Evolutionary conservation across 2,113 vertebrate species (phyloP).

Genomic region (Promerops cafer): DNA sequence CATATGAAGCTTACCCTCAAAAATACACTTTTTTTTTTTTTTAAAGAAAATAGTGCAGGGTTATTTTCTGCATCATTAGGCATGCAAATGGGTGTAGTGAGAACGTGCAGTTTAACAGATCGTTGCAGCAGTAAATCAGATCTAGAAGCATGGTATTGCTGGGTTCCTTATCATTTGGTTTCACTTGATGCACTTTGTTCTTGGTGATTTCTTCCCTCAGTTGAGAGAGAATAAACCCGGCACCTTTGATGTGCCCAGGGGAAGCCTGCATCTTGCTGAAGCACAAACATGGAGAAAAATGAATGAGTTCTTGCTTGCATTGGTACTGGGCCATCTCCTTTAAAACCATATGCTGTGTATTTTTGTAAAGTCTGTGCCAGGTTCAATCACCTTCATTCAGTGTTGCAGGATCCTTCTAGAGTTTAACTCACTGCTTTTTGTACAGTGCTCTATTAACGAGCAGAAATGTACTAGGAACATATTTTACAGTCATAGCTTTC

Average conservation of each 20-base stretch:
- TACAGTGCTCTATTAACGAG: not conserved
- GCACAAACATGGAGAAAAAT: constrained; percentile 40
- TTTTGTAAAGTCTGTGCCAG: constrained; percentile 37
- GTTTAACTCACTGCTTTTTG: not conserved
- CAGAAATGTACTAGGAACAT: not conserved
- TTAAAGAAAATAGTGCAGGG: not conserved
- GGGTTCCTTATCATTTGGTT: constrained; percentile 13
- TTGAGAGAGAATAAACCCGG: not conserved
- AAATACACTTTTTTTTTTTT: not conserved
- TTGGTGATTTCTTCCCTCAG: not conserved
- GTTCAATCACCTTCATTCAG: constrained; percentile 46
- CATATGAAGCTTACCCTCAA: not conserved
- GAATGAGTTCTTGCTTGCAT: constrained; percentile 43
- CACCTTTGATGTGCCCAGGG: constrained; percentile 32
- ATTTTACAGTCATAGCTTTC: constrained; percentile 2
- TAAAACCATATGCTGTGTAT: constrained; percentile 45
- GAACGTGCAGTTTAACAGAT: constrained; percentile 48
- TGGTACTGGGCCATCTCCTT: constrained; percentile 45
- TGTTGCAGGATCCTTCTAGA: constrained; percentile 16
- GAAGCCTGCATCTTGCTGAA: constrained; percentile 26
- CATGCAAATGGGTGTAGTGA: constrained; percentile 49
- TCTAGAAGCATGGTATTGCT: not conserved
- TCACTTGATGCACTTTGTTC: constrained; percentile 40
- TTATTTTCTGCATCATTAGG: constrained; percentile 64
- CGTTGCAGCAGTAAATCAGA: constrained; percentile 40